Percentiles rank a stretch among this genome's conserved stretches.
Evolutionary conservation across 2,797 vertebrate genomes (phyloP).

Genomic region (Sebastiscus albofasciatus): DNA sequence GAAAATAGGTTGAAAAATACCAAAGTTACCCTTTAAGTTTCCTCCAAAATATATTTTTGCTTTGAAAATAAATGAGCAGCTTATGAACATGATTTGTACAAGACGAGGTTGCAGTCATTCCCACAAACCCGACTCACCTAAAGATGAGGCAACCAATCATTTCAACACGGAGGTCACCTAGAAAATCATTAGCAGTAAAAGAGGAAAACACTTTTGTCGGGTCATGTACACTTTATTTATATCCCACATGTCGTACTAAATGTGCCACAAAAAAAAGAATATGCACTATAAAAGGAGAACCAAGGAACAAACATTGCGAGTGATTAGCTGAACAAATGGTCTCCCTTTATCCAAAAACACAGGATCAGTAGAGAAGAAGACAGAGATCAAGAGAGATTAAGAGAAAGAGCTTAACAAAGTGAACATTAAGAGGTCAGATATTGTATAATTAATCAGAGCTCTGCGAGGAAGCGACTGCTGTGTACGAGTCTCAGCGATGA

Average conservation of each 20-base stretch:
- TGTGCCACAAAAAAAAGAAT: not conserved
- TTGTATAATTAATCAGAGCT: constrained; percentile 66
- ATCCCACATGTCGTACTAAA: not conserved
- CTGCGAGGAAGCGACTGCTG: constrained; percentile 18
- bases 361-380: constrained; percentile 9
- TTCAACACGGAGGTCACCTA: constrained; percentile 27
- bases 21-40: not conserved
- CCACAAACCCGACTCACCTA: not conserved
- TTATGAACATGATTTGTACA: not conserved
- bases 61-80: not conserved
- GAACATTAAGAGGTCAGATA: constrained; percentile 61
- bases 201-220: constrained; percentile 14
- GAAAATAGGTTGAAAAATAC: too few species aligned
- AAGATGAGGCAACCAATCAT: constrained; percentile 20
- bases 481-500: constrained; percentile 41
- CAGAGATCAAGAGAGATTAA: constrained; percentile 41
- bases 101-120: not conserved
- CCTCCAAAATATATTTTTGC: not conserved
- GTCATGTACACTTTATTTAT: constrained; percentile 8
- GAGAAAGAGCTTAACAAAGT: constrained; percentile 53
- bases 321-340: constrained; percentile 14
- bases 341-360: constrained; percentile 1
- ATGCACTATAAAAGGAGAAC: not conserved
- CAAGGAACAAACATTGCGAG: not conserved
- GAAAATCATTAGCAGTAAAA: constrained; percentile 33